Base-by-base conservation (phyloP, 35 echinoderm and acorn worm species). In the Strongylocentrotus purpuratus region DNA sequence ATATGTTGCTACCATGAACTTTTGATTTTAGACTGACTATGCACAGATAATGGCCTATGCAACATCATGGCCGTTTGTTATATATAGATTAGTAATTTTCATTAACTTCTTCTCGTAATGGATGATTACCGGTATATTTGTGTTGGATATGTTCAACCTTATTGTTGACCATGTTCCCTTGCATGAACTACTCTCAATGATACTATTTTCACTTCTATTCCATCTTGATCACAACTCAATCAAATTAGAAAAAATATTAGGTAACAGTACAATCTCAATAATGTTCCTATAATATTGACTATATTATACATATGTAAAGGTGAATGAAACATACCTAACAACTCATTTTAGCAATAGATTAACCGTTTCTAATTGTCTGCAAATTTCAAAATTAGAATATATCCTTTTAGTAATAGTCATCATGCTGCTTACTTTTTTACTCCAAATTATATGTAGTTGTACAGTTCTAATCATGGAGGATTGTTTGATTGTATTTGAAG, bases 361-460 rank as follows among this genome's bases (percentile, higher is more conserved):
- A 78, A 28, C 4, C 7, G 22, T 78, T 78, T n/a, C 65, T 28
- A 78, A 28, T 78, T 28, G 22, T 78, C 65, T 78, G 20, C 20
- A 78, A 28, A 28, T 78, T n/a, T 78, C 65, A 28, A 28, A 5
- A 28, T 0, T 28, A 7, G 65, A 28, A 78, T 22, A n/a, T n/a
- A 28, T 22, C 28, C 65, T 78, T 70, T n/a, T 78, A 78, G 20
- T n/a, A 78, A 28, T 78, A 78, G 20, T 18, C 22, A n/a, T 78
- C 65, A 78, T 78, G 65, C 65, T 78, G 65, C 65, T 78, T n/a
- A 78, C n/a, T n/a, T 78, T n/a, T 59, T 78, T 78, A 78, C 65
- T 78, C 20, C 18, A 78, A 22, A 78, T 59, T 59, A 59, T 78
- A 78, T n/a, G 22, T 31, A 78, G 65, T 78, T 78, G 7, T 78